A percentile compares a stretch with the other conserved stretches of the same genome.
These are phyloP conservation scores for Polyodon spathula DNA, from an alignment of 2,113 vertebrate genomes.

Conservation along the genomic window DNA sequence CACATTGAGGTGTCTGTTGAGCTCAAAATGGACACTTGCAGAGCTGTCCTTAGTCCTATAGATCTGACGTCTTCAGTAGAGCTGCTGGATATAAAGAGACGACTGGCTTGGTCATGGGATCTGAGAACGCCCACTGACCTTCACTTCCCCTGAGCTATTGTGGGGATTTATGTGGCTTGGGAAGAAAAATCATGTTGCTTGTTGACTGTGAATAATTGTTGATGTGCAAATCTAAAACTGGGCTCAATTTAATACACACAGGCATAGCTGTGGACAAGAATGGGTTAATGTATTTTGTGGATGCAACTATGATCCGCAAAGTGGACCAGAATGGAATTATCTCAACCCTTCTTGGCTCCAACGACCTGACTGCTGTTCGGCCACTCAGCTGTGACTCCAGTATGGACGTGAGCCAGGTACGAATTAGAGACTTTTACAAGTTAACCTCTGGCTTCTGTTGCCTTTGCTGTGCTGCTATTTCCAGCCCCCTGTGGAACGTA, in stretches of 20 bases:
- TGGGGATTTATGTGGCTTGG: too few species aligned
- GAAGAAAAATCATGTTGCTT: too few species aligned
- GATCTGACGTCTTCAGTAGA: too few species aligned
- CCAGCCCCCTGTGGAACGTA: background rate
- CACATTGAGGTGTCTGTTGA: too few species aligned
- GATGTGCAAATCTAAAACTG: too few species aligned
- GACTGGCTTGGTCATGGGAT: too few species aligned
- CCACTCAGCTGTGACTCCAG: conserved; percentile 79
- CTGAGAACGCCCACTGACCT: too few species aligned
- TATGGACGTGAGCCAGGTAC: conserved; percentile 96
- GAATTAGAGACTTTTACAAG: conserved; percentile 1
- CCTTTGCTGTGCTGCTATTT: background rate
- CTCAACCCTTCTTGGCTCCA: conserved; percentile 93
- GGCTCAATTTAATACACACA: conserved; percentile 30
- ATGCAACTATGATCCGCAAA: conserved; percentile 97
- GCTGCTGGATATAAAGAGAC: too few species aligned
- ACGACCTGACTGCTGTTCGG: conserved; percentile 86
- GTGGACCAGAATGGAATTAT: conserved; percentile 98
- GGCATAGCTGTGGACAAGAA: conserved; percentile 97
- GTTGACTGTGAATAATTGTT: too few species aligned
- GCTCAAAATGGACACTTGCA: too few species aligned
- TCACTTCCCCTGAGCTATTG: too few species aligned
- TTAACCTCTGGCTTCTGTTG: conserved; percentile 1
- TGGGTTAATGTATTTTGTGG: conserved; percentile 95
- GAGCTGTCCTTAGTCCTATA: too few species aligned